Evolutionary conservation across 2,888 invertebrate genomes (phyloP).

Genomic region (Eupithecia subfuscata): DNA sequence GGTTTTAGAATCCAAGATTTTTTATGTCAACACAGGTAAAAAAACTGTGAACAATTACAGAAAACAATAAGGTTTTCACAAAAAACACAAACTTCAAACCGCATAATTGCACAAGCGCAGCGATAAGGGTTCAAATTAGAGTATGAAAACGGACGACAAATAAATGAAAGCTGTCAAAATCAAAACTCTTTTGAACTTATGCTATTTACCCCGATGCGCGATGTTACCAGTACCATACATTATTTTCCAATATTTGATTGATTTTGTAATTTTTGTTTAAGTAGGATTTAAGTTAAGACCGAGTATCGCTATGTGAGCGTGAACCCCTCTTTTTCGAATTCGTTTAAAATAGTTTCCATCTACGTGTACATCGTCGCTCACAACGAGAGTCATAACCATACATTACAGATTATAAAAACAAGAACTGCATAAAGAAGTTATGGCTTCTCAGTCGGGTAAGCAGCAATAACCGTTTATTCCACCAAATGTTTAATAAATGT

Average conservation of each 20-base stretch:
- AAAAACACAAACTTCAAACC: background rate
- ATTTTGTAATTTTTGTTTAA: no score
- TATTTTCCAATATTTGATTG: no score
- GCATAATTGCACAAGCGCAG: background rate
- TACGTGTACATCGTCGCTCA: background rate
- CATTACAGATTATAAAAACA: background rate
- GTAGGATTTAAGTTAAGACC: no score
- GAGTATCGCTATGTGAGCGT: background rate
- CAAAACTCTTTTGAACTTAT: background rate
- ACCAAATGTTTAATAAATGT: slow-evolving; percentile 34
- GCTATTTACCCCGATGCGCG: background rate
- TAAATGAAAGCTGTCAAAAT: no score
- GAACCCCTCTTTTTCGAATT: background rate
- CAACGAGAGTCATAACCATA: background rate
- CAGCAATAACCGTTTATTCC: slow-evolving; percentile 20
- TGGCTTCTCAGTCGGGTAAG: slow-evolving; percentile 9
- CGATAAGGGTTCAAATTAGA: background rate
- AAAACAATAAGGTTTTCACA: no score
- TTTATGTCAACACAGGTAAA: no score
- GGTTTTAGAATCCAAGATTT: no score
- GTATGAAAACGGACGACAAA: background rate
- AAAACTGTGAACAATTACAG: no score
- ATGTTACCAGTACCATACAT: no score
- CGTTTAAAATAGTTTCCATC: background rate
- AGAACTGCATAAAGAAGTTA: background rate